Conservation (phyloP, 1,140 invertebrate genomes). For the Heliconius himera region DNA sequence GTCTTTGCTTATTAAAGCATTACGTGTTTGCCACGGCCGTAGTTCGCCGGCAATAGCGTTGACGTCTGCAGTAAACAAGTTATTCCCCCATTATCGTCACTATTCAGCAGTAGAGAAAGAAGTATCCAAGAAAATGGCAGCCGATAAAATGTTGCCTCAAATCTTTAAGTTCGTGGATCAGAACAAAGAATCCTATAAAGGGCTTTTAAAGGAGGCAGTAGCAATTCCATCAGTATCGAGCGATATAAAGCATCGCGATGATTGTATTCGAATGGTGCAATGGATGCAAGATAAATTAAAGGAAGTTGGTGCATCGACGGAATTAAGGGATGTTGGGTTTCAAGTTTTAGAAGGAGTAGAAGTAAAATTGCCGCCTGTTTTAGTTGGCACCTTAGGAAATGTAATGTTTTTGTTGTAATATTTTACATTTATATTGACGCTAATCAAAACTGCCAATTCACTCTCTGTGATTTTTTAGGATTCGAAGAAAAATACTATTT, state of each 20-base stretch:
- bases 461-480: slow-evolving; percentile 78
- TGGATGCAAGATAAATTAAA: slow-evolving; percentile 90
- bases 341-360: slow-evolving; percentile 88
- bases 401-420: slow-evolving; percentile 48
- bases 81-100: slow-evolving; percentile 35
- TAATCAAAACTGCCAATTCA: slow-evolving; percentile 2
- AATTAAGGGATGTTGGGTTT: slow-evolving; percentile 91
- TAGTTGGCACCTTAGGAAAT: slow-evolving; percentile 92
- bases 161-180: slow-evolving; percentile 88
- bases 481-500: slow-evolving; percentile 93
- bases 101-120: slow-evolving; percentile 51
- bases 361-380: slow-evolving; percentile 92
- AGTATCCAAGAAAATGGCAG: slow-evolving; percentile 61
- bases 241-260: slow-evolving; percentile 89
- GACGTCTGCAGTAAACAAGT: slow-evolving; percentile 39
- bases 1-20: slow-evolving; percentile 42
- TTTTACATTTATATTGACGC: background rate
- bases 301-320: slow-evolving; percentile 88
- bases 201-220: slow-evolving; percentile 92
- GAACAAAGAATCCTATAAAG: slow-evolving; percentile 90
- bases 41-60: slow-evolving; percentile 52
- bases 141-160: slow-evolving; percentile 64
- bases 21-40: slow-evolving; percentile 43
- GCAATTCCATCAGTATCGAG: slow-evolving; percentile 98
- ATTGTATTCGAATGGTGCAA: slow-evolving; percentile 86